Conservation (phyloP, 2,113 vertebrate genomes). For the Panurus biarmicus region DNA sequence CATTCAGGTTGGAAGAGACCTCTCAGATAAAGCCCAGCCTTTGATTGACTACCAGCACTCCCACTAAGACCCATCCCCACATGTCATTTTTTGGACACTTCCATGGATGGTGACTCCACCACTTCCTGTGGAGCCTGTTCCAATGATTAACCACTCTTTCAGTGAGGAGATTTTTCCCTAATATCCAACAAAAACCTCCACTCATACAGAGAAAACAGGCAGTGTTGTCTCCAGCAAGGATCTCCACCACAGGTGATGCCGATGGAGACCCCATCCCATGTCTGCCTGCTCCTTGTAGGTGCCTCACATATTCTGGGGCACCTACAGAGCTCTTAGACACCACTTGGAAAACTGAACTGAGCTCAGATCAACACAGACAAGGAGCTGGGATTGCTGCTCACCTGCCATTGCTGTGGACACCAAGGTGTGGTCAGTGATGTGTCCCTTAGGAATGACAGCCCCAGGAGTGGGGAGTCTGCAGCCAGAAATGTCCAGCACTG, state of each 20-base stretch:
- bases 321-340: background rate
- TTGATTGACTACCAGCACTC: background rate
- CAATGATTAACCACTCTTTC: background rate
- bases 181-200: background rate
- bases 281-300: background rate
- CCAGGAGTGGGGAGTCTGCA: background rate
- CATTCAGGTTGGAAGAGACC: background rate
- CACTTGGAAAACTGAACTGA: fast-evolving
- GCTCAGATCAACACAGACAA: background rate
- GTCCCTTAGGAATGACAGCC: background rate
- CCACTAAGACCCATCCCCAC: background rate
- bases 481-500: background rate
- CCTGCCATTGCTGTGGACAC: background rate
- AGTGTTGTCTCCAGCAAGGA: background rate
- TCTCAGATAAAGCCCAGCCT: background rate
- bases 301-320: background rate
- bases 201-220: background rate
- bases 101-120: background rate
- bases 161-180: background rate
- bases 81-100: background rate
- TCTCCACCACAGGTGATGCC: background rate
- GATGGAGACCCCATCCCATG: background rate
- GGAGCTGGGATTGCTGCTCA: background rate
- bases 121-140: background rate
- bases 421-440: fast-evolving